These are phyloP conservation scores for Rhyacophila brunnea DNA, from an alignment of 1,140 invertebrate species.

Conservation along the genomic window DNA sequence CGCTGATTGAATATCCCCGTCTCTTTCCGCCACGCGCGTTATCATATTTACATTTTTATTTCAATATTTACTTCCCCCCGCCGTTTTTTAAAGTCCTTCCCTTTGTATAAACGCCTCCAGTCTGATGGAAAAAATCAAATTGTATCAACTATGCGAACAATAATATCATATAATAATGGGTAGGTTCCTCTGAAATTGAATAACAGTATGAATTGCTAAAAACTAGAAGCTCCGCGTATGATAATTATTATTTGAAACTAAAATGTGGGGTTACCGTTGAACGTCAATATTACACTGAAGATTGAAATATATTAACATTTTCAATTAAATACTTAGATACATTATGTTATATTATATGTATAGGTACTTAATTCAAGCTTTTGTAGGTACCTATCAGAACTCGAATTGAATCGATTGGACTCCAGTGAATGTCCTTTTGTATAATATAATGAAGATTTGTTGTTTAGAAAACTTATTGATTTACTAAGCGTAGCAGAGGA, in stretches of 20 bases:
- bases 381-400: too few species aligned
- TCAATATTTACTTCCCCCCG: constrained; percentile 32
- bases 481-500: too few species aligned
- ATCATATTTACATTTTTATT: constrained; percentile 31
- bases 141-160: constrained; percentile 33
- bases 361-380: too few species aligned
- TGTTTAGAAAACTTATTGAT: too few species aligned
- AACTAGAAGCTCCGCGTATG: constrained; percentile 19
- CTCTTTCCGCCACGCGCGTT: constrained; percentile 5
- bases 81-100: constrained; percentile 28
- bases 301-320: too few species aligned
- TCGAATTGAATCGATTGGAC: too few species aligned
- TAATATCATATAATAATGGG: constrained; percentile 27
- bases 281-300: too few species aligned
- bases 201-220: constrained; percentile 34
- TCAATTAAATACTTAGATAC: too few species aligned
- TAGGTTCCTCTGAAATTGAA: constrained; percentile 35
- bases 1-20: background rate
- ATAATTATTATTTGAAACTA: constrained; percentile 18
- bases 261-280: too few species aligned
- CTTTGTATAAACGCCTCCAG: constrained; percentile 23
- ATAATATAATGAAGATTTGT: too few species aligned
- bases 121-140: constrained; percentile 32
- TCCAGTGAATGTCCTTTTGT: too few species aligned
- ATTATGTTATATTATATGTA: too few species aligned